These are phyloP conservation scores for Lathronympha strigana DNA, from an alignment of 2,888 invertebrate genomes.

Conservation along the genomic window DNA sequence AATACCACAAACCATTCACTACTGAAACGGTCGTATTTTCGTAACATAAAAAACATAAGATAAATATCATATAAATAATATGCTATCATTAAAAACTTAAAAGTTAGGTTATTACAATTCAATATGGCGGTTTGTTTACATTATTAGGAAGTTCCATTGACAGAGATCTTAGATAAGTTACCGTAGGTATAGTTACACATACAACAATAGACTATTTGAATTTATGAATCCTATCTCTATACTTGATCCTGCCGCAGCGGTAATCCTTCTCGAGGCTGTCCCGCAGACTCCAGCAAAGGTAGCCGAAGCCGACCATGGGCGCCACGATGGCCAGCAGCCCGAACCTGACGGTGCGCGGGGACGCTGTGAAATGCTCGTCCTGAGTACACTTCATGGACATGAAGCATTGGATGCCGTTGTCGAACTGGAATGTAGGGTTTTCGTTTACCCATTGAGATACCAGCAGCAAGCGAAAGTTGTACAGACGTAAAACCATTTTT, in stretches of 20 bases:
- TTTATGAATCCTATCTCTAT: conserved; percentile 88
- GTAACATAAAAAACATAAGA: too few species aligned
- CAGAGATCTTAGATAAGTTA: not conserved
- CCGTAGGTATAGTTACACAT: too few species aligned
- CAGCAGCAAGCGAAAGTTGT: too few species aligned
- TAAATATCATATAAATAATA: too few species aligned
- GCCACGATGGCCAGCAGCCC: conserved; percentile 75
- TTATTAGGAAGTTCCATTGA: too few species aligned
- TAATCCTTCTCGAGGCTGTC: conserved; percentile 77
- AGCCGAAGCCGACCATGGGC: conserved; percentile 82
- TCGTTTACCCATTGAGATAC: not conserved
- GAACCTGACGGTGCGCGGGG: conserved; percentile 71
- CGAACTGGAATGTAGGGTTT: conserved; percentile 88
- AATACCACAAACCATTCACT: too few species aligned
- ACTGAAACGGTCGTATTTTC: too few species aligned
- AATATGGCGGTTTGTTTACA: too few species aligned
- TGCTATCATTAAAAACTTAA: too few species aligned
- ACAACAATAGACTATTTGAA: conserved; percentile 13
- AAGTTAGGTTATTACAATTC: too few species aligned
- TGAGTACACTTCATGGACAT: conserved; percentile 86
- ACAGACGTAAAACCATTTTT: too few species aligned
- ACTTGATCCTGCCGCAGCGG: conserved; percentile 88
- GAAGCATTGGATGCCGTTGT: conserved; percentile 88
- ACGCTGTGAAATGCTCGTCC: conserved; percentile 86
- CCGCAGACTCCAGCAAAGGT: conserved; percentile 77